Evolutionary conservation across 2,797 vertebrate genomes (phyloP), one percentile per base, ranked within the genome.

Genomic region (Austrolebias charrua): DNA sequence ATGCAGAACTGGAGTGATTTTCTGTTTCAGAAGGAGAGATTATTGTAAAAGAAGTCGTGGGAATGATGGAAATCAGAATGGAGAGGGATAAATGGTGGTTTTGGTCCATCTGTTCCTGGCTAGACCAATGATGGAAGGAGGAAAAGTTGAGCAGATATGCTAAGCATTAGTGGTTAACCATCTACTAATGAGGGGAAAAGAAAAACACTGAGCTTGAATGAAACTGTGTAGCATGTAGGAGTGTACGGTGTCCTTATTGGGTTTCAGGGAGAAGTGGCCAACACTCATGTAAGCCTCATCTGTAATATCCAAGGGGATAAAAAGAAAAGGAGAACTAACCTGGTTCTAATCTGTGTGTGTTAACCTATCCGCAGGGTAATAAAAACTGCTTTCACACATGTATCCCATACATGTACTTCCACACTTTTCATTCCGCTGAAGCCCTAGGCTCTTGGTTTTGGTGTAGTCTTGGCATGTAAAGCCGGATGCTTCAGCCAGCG

Each of bases 151-250:
- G 86, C 86, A 90, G 88, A 92, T 90, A 86, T 80, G 87, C 87
- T 64, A 50, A 79, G 88, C 85, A 89, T 94, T 92, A 92, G 93
- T 49, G 90, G 90, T 92, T 91, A 92, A 92, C 92, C 90, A 87
- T 85, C 78, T 84, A 87, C 90, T 92, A 93, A 92, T 91, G 91
- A 91, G 90, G 89, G 86, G 79, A 87, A 86, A 92, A 90, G 83
- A 85, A 90, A 92, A 92, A 90, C 90, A 91, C 40, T 80, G 86
- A 82, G 79, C 83, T 90, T 87, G 88, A 85, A 92, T 90, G 86
- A 89, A 92, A 88, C 84, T 75, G 45, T 90, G 92, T 89, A 91
- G 88, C 79, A 49, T 75, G 71, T 72, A 75, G 82, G 55, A 61
- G 71, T 83, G 78, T 83, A 70, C 74, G 61, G 60, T 78, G 80